Percentiles rank a stretch among this genome's conserved stretches.
phyloP scores from a whole-genome alignment of 2,797 vertebrate species.

The Numenius phaeopus region DNA sequence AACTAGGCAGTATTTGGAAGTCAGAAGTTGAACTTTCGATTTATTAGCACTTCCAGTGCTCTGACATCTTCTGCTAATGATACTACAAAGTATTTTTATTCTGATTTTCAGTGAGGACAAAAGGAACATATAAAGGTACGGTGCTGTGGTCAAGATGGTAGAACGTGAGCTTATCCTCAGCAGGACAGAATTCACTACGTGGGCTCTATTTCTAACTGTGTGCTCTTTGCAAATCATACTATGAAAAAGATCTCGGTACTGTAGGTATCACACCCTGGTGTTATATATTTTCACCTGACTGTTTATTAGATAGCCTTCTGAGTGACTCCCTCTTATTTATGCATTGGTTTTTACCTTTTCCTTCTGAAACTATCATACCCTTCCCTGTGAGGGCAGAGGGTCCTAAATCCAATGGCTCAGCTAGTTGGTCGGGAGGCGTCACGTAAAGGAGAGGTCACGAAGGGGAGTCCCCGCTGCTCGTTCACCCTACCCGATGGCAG shows the following conservation, averaged over 20 bases:
- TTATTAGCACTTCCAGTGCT: background rate
- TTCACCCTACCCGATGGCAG: background rate
- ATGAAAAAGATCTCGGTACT: background rate
- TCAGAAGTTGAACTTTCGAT: background rate
- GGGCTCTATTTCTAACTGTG: background rate
- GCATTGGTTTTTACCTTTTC: background rate
- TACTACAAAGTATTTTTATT: background rate
- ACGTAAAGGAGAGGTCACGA: constrained; percentile 1
- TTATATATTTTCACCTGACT: background rate
- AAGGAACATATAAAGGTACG: background rate
- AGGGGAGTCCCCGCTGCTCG: background rate
- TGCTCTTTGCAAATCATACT: background rate
- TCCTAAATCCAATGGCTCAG: background rate
- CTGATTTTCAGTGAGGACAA: background rate
- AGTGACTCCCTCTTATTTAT: background rate
- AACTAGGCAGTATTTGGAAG: background rate
- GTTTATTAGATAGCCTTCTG: background rate
- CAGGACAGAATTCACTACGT: background rate
- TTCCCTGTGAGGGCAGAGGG: background rate
- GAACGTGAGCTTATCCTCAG: background rate
- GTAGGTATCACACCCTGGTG: background rate
- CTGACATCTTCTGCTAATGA: background rate
- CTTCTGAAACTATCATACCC: background rate
- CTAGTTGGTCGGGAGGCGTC: background rate
- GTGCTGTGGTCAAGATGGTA: background rate